phyloP scores from a whole-genome alignment of 2,888 invertebrate species.

The Zele albiditarsus region DNA sequence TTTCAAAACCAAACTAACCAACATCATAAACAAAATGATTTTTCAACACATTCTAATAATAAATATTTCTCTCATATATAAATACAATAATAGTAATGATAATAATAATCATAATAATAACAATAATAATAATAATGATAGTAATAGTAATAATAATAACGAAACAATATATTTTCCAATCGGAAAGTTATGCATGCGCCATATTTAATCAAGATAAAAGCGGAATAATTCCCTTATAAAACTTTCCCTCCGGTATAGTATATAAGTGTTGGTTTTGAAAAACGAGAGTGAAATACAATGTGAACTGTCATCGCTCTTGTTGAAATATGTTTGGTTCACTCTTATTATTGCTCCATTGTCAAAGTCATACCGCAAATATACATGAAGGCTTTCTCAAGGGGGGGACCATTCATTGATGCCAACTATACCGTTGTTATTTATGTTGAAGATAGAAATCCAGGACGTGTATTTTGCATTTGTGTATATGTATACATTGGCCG shows the following conservation, averaged over 20 bases:
- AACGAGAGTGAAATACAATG: slow-evolving; percentile 9
- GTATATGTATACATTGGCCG: not conserved
- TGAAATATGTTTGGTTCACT: not conserved
- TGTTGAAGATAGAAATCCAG: slow-evolving; percentile 29
- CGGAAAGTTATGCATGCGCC: slow-evolving; percentile 9
- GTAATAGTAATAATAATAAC: not conserved
- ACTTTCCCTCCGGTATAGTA: slow-evolving; percentile 12
- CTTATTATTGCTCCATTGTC: slow-evolving; percentile 6
- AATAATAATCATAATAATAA: too few species aligned
- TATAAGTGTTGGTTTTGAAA: not conserved
- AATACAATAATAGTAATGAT: not conserved
- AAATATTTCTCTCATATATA: not conserved
- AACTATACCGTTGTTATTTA: not conserved
- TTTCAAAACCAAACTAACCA: slow-evolving; percentile 5
- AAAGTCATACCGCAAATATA: slow-evolving; percentile 12
- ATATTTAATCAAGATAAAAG: slow-evolving; percentile 18
- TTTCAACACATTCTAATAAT: not conserved
- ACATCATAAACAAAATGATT: not conserved
- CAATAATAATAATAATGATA: too few species aligned
- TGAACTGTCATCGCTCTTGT: slow-evolving; percentile 7
- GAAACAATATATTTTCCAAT: slow-evolving; percentile 4
- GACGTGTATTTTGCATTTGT: not conserved
- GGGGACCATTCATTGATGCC: not conserved
- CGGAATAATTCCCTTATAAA: slow-evolving; percentile 16
- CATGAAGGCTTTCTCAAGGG: not conserved